Evolutionary conservation across 2,797 vertebrate species (phyloP), one percentile per base, ranked within the genome.

Genomic region (Leptatherina wallacei): DNA sequence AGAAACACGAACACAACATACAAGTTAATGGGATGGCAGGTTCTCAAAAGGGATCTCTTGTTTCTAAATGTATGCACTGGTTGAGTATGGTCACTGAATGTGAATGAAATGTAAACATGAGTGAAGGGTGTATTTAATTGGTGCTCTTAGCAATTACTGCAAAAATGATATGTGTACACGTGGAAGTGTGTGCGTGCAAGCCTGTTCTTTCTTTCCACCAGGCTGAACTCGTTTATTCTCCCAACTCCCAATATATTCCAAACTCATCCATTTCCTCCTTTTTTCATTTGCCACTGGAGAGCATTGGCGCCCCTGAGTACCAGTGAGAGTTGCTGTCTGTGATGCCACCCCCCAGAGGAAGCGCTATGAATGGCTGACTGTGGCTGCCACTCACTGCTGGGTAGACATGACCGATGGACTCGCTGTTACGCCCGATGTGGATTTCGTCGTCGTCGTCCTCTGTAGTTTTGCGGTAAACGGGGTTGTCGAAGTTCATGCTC

Each of bases 401-500:
- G 85, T 99, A 99, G 86, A 98, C 95, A 20, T 99, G 98, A 1
- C 98, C 98, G 40, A 99, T 95, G 81, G 91, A 93, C 81, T 98
- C 97, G 89, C 96, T 95, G 71, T 96, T 95, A 40, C 96, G 93
- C 20, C 97, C 97, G 80, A 99, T 99, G 92, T 99, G 97, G 85
- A 99, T 98, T 71, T 99, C 98, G 0, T 98, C 98, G 67, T 98
- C 97, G 61, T 99, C 98, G 33, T 99, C 93, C 85, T 96, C 95
- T 0, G 95, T 95, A 75, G 98, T 99, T 82, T 99, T 99, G 87
- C 98, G 96, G 68, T 99, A 99, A 0, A 99, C 98, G 0, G 98
- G 98, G 89, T 99, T 99, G 93, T 99, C 98, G 89, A 99, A 99
- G 89, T 99, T 99, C 98, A 99, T 99, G 94, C 97, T 99, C 93